A percentile compares a stretch with the other conserved stretches of the same genome.
These are phyloP conservation scores for Myotis yumanensis DNA, from an alignment of 2,113 vertebrate genomes.

Conservation along the genomic window DNA sequence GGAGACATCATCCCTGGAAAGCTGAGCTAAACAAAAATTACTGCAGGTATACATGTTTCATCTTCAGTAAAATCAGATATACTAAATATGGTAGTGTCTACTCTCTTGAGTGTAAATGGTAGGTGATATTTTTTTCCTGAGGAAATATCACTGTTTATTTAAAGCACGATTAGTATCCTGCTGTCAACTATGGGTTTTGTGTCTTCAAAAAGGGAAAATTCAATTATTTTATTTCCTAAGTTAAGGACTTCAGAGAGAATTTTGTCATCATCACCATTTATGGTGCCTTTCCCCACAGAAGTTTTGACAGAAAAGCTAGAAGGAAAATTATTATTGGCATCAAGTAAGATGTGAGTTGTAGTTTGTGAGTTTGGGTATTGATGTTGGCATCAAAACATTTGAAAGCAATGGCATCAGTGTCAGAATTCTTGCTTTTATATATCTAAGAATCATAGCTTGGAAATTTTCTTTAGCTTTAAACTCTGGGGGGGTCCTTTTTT, in stretches of 20 bases:
- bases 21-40: not conserved
- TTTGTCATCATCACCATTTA: not conserved
- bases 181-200: not conserved
- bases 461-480: not conserved
- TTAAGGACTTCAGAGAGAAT: not conserved
- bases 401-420: not conserved
- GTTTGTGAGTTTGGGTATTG: not conserved
- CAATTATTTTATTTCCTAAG: not conserved
- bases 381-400: not conserved
- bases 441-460: not conserved
- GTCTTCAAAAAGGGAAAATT: not conserved
- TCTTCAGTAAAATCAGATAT: not conserved
- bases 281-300: not conserved
- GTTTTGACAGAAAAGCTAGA: not conserved
- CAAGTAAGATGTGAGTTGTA: not conserved
- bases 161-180: not conserved
- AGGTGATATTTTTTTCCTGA: not conserved
- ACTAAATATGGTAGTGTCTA: not conserved
- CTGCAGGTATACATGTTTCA: not conserved
- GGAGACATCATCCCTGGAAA: not conserved
- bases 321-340: constrained; percentile 10
- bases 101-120: not conserved
- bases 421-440: not conserved
- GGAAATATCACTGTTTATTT: not conserved
- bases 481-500: not conserved